Evolutionary conservation across 2,113 vertebrate species (phyloP).

Genomic region (Phyllopteryx taeniolatus): DNA sequence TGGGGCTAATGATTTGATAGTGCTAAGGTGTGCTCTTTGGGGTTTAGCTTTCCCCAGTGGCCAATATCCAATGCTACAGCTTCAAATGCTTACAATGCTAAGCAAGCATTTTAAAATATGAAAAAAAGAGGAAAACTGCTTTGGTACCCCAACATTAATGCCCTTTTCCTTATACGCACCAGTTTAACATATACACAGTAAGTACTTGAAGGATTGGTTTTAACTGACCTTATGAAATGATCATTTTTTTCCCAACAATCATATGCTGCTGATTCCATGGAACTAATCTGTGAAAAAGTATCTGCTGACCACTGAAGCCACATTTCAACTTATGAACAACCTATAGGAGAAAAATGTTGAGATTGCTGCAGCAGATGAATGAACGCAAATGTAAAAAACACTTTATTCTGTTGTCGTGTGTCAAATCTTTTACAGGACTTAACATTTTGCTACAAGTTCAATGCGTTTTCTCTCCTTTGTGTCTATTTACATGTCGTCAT

Average conservation of each 20-base stretch:
- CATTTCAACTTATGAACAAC: not conserved
- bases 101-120: too few species aligned
- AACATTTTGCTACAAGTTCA: constrained; percentile 51
- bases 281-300: not conserved
- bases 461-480: constrained; percentile 31
- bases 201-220: too few species aligned
- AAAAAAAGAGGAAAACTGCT: too few species aligned
- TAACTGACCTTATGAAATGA: too few species aligned
- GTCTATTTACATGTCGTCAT: constrained; percentile 74
- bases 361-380: constrained; percentile 6
- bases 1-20: too few species aligned
- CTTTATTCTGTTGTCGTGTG: constrained; percentile 44
- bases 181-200: too few species aligned
- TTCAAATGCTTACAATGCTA: not conserved
- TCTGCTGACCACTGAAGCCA: not conserved
- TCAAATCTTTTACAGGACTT: constrained; percentile 54
- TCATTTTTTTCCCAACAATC: too few species aligned
- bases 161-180: too few species aligned
- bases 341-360: not conserved
- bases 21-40: not conserved
- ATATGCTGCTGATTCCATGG: not conserved
- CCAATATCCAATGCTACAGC: not conserved
- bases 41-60: not conserved
- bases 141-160: too few species aligned
- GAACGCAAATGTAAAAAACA: constrained; percentile 22